A percentile compares a stretch with the other conserved stretches of the same genome.
Conservation (phyloP, 2,888 invertebrate genomes). For the Oscheius sp. region DNA sequence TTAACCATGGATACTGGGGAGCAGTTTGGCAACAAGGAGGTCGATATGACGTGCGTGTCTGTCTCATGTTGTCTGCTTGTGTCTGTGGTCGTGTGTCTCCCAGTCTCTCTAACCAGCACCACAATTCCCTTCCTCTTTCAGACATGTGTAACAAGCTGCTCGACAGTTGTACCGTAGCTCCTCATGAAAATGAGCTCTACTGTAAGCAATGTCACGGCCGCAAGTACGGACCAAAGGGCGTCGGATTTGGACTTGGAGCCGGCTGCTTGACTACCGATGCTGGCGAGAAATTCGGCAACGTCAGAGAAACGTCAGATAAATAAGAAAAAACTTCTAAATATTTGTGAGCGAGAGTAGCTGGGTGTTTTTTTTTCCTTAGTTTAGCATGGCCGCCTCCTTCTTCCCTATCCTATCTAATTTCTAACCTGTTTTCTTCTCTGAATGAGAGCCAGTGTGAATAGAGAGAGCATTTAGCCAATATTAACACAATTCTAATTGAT, state of each 20-base stretch:
- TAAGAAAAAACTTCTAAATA: neutral
- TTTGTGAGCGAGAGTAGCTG: slow-evolving; percentile 16
- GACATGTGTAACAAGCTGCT: slow-evolving; percentile 91
- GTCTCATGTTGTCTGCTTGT: neutral
- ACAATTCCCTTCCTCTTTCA: slow-evolving; percentile 44
- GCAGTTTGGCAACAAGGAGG: slow-evolving; percentile 80
- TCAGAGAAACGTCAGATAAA: slow-evolving; percentile 30
- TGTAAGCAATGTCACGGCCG: slow-evolving; percentile 96
- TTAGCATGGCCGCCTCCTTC: neutral
- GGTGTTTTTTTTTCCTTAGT: neutral
- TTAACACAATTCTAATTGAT: slow-evolving; percentile 1
- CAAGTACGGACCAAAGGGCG: slow-evolving; percentile 95
- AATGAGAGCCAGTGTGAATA: neutral
- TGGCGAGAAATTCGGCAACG: slow-evolving; percentile 85
- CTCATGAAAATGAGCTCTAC: slow-evolving; percentile 91
- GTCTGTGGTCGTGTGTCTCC: neutral
- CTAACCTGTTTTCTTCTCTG: neutral
- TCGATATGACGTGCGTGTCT: slow-evolving; percentile 72
- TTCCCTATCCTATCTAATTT: slow-evolving; percentile 77
- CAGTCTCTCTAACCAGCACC: neutral
- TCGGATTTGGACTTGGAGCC: slow-evolving; percentile 97
- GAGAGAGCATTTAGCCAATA: neutral
- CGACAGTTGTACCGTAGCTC: slow-evolving; percentile 94
- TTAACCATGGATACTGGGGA: slow-evolving; percentile 94
- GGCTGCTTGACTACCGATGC: slow-evolving; percentile 95